Base-by-base conservation (phyloP, 2,113 vertebrate species). In the Chlamydotis undulata region DNA sequence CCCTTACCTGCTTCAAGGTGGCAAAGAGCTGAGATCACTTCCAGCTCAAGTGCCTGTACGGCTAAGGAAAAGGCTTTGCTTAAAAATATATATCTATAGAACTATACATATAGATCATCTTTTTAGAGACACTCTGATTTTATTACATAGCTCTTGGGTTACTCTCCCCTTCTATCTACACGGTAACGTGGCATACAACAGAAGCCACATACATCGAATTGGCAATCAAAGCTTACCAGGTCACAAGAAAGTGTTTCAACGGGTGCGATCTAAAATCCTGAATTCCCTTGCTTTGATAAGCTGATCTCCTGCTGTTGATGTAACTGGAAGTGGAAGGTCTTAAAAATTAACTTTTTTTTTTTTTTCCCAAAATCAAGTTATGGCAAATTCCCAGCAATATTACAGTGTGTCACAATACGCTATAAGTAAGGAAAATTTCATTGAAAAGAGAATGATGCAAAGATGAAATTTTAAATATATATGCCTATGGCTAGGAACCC, bases 21-120 rank as follows among this genome's bases (percentile, higher is more conserved):
- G 85, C 69, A 83, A 73, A 90, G 70, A 96, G 74, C 91, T 93
- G 71, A 79, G 29, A 83, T 45, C 29, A 33, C 73, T 90, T 82
- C 87, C 73, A 95, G 85, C 95, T 87, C 91, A 67, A 83, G 61
- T 80, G 79, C 92, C 83, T 1, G 0, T 47, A 81, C 12, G 0
- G 87, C 69, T 94, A 92, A 87, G 77, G 89, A 90, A 96, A 91
- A 96, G 61, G 69, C 87, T 97, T 90, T 96, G 87, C 91, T 95
- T 97, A 97, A 97, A 95, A 96, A 97, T 97, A 97, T 97, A 96
- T 96, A 94, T 96, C 93, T 97, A 85, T 96, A 94, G 95, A 97
- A 95, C 90, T 97, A 95, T 96, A 97, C 96, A 97, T 87, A 94
- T 92, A 96, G 86, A 96, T 85, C 33, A 89, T 92, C 75, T 95